Percentiles rank a stretch among this genome's conserved stretches.
Conservation (phyloP, 2,888 invertebrate genomes). For the Scaptomyza reducta region DNA sequence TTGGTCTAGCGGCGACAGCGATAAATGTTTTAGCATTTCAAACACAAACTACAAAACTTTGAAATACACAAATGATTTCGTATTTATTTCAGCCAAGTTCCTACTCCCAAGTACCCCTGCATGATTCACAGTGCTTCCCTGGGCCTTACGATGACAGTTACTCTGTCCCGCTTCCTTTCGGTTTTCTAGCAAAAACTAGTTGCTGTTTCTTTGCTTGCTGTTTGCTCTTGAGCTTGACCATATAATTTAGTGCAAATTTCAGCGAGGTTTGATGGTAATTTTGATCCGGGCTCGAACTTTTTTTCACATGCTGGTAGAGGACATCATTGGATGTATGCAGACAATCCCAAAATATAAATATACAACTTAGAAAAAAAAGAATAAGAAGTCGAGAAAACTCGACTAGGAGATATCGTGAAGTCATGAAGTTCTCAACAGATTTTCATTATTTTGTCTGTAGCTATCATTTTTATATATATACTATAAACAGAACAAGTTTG, state of each 20-base stretch:
- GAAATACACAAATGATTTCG: constrained; percentile 81
- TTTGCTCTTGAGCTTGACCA: constrained; percentile 12
- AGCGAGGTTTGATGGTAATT: constrained; percentile 33
- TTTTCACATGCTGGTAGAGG: constrained; percentile 6
- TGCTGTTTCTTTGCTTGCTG: not conserved
- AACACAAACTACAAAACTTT: constrained; percentile 78
- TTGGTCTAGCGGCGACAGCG: constrained; percentile 67
- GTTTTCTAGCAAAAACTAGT: constrained; percentile 8
- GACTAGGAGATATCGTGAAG: no score
- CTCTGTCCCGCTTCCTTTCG: not conserved
- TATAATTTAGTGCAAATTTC: constrained; percentile 50
- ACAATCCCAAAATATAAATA: no score
- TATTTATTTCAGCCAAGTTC: constrained; percentile 70
- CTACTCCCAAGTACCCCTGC: constrained; percentile 28
- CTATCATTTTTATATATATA: no score
- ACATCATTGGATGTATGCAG: no score
- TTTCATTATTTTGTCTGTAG: no score
- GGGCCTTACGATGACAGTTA: constrained; percentile 49
- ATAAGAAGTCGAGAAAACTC: no score
- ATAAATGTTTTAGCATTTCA: constrained; percentile 78
- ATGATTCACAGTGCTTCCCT: constrained; percentile 22
- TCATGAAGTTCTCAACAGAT: no score
- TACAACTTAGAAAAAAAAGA: no score
- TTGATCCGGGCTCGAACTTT: constrained; percentile 10
- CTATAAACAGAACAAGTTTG: no score